These are phyloP conservation scores for Trissolcus basalis DNA, from an alignment of 1,140 invertebrate genomes.

Conservation along the genomic window DNA sequence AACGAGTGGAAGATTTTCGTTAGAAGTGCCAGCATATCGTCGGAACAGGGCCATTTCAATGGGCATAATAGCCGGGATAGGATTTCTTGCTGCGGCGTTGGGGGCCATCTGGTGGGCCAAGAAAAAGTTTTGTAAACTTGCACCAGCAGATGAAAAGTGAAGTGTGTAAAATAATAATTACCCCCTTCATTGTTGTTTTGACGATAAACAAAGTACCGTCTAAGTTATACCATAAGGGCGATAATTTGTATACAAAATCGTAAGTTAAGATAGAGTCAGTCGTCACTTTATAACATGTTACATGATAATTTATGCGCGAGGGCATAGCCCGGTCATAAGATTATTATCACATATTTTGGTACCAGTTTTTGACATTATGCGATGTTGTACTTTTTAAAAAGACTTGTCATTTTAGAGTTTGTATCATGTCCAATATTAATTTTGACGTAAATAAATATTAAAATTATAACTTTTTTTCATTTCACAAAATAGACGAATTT, in stretches of 20 bases:
- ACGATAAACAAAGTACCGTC: slow-evolving; percentile 12
- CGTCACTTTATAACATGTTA: slow-evolving; percentile 31
- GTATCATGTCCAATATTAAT: slow-evolving; percentile 8
- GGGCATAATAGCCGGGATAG: slow-evolving; percentile 78
- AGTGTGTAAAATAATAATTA: slow-evolving; percentile 15
- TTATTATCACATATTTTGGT: slow-evolving; percentile 9
- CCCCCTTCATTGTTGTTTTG: neutral
- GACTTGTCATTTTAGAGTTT: slow-evolving; percentile 20
- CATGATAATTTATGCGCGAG: slow-evolving; percentile 28
- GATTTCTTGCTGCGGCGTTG: slow-evolving; percentile 78
- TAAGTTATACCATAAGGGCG: slow-evolving; percentile 36
- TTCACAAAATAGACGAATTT: neutral
- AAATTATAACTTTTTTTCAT: neutral
- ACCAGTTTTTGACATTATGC: slow-evolving; percentile 23
- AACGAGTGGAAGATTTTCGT: slow-evolving; percentile 76
- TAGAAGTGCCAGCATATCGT: slow-evolving; percentile 80
- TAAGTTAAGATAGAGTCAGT: slow-evolving; percentile 37
- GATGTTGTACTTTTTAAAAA: slow-evolving; percentile 31
- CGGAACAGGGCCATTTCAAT: slow-evolving; percentile 80
- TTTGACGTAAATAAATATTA: slow-evolving; percentile 14
- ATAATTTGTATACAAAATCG: slow-evolving; percentile 43
- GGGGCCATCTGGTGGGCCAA: slow-evolving; percentile 79
- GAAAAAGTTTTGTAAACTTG: slow-evolving; percentile 72
- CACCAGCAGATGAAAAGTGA: slow-evolving; percentile 64
- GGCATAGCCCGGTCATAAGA: slow-evolving; percentile 9